phyloP scores from a whole-genome alignment of 1,140 invertebrate genomes.

The Neoseiulus cucumeris region DNA sequence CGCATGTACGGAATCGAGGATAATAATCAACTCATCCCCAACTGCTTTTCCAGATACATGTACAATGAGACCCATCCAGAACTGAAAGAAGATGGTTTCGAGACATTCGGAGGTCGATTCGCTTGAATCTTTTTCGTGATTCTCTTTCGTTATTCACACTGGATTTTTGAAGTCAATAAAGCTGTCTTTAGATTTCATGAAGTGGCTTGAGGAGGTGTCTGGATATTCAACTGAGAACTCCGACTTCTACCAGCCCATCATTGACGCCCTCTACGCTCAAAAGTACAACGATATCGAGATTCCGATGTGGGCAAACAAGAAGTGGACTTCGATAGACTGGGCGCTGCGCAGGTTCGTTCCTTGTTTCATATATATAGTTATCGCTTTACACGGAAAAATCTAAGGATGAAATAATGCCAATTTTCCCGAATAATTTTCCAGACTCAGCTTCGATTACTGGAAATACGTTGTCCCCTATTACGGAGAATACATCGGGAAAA shows the following conservation, averaged over 20 bases:
- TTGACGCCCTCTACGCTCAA: constrained; percentile 1
- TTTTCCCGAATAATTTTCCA: neutral
- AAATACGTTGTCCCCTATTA: neutral
- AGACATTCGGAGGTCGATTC: neutral
- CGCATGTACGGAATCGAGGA: too few species aligned
- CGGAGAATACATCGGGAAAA: constrained; percentile 2
- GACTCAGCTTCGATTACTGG: constrained; percentile 3
- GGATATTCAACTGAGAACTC: neutral
- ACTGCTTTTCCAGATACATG: constrained; percentile 2
- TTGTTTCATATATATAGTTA: too few species aligned
- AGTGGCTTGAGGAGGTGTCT: neutral
- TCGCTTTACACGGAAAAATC: neutral
- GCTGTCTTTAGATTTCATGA: neutral
- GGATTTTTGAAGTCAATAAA: too few species aligned
- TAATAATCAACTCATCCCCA: too few species aligned
- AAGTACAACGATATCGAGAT: neutral
- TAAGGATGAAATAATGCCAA: neutral
- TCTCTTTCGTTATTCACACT: too few species aligned
- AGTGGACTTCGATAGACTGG: constrained; percentile 6
- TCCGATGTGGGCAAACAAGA: neutral
- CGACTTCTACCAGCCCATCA: neutral
- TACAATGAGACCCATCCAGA: neutral
- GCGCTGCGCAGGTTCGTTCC: neutral
- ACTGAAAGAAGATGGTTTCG: neutral
- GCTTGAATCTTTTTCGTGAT: too few species aligned